Evolutionary conservation across 1,140 invertebrate genomes (phyloP).

Genomic region (Parasteatoda tepidariorum): DNA sequence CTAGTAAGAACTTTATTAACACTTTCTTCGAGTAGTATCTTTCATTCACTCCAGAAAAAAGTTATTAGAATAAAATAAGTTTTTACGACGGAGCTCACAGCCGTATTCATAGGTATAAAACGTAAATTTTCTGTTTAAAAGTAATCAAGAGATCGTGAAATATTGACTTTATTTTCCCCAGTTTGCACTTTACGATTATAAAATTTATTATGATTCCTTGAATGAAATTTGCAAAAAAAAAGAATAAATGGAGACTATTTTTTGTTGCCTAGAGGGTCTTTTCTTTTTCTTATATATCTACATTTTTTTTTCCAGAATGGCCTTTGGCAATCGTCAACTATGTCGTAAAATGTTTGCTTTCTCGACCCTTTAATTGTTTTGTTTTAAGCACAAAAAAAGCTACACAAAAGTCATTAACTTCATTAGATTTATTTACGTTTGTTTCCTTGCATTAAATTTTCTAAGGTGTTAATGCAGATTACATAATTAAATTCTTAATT

Average conservation of each 20-base stretch:
- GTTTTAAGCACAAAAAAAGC: not conserved
- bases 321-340: slow-evolving; percentile 23
- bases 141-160: not conserved
- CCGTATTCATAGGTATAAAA: too few relatives aligned
- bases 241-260: not conserved
- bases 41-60: too few relatives aligned
- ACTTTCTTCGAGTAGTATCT: too few relatives aligned
- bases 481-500: too few relatives aligned
- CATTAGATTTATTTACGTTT: slow-evolving; percentile 23
- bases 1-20: too few relatives aligned
- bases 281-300: not conserved
- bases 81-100: too few relatives aligned
- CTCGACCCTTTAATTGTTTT: slow-evolving; percentile 29
- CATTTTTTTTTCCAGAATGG: not conserved
- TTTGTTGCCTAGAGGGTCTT: not conserved
- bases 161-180: not conserved
- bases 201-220: slow-evolving; percentile 34
- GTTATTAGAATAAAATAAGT: too few relatives aligned
- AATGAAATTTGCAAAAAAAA: not conserved
- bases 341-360: not conserved
- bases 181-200: slow-evolving; percentile 32
- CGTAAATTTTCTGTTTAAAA: not conserved
- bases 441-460: not conserved
- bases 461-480: not conserved
- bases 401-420: not conserved